Conservation (phyloP, 2,888 invertebrate species). For the Biston betularia region DNA sequence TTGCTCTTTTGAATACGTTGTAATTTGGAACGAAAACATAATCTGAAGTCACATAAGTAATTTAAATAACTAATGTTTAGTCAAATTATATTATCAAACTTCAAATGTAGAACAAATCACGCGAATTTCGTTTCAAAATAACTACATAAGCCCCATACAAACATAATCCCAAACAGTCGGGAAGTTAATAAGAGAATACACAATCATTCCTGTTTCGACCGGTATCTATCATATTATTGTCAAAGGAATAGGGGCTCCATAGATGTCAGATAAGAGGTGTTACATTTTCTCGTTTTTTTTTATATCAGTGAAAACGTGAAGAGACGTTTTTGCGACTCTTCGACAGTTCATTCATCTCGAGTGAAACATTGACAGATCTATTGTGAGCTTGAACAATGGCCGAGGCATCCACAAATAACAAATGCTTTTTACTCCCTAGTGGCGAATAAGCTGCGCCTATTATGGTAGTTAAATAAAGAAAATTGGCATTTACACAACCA, state of each 20-base stretch:
- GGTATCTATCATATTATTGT: constrained; percentile 30
- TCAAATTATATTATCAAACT: too few species aligned
- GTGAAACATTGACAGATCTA: constrained; percentile 80
- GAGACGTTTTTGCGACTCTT: constrained; percentile 60
- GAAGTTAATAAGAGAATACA: constrained; percentile 18
- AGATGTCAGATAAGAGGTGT: constrained; percentile 33
- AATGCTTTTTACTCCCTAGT: constrained; percentile 44
- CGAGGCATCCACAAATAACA: constrained; percentile 54
- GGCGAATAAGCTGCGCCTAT: constrained; percentile 28
- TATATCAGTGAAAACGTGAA: constrained; percentile 46
- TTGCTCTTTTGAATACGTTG: too few species aligned
- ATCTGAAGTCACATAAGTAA: too few species aligned
- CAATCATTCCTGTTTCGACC: constrained; percentile 14
- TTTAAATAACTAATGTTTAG: too few species aligned
- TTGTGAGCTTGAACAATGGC: constrained; percentile 77
- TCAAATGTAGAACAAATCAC: too few species aligned
- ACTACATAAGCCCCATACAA: not conserved
- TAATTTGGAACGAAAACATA: too few species aligned
- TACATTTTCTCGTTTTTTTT: constrained; percentile 38
- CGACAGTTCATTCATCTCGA: constrained; percentile 75
- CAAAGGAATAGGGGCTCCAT: constrained; percentile 12
- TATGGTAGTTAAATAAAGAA: constrained; percentile 35
- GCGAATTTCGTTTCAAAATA: not conserved
- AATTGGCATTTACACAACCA: constrained; percentile 31
- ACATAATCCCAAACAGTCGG: constrained; percentile 15